Percentiles rank a stretch among this genome's conserved stretches.
Conservation (phyloP, 2,888 invertebrate genomes). For the Helicoverpa assulta region DNA sequence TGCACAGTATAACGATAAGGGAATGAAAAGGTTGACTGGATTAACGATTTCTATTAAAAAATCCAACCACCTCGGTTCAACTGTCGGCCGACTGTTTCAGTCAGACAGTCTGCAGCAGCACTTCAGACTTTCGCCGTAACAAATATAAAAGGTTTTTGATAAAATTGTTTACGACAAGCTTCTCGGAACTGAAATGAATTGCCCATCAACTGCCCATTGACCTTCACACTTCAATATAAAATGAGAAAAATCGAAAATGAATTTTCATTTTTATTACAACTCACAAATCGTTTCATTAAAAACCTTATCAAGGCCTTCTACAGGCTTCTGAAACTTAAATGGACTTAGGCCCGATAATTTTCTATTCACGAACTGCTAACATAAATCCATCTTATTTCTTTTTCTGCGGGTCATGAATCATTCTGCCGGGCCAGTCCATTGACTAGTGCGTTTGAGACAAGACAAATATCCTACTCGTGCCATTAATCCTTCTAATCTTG, state of each 20-base stretch:
- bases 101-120: no score
- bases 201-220: neutral
- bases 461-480: slow-evolving; percentile 79
- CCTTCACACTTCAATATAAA: neutral
- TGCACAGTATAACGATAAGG: no score
- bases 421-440: slow-evolving; percentile 61
- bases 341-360: slow-evolving; percentile 42
- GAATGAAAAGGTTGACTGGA: no score
- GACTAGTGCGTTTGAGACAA: slow-evolving; percentile 73
- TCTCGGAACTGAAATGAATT: neutral
- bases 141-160: neutral
- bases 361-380: slow-evolving; percentile 42
- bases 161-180: neutral
- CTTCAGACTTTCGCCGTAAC: no score
- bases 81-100: no score
- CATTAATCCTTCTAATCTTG: slow-evolving; percentile 87
- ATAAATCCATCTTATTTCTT: slow-evolving; percentile 58
- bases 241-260: slow-evolving; percentile 5
- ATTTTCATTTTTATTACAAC: neutral
- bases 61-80: no score
- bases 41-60: no score
- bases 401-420: slow-evolving; percentile 62
- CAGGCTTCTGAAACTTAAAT: slow-evolving; percentile 19
- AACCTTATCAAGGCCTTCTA: slow-evolving; percentile 27
- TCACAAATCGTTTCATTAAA: slow-evolving; percentile 9